Evolutionary conservation across 1,140 invertebrate species (phyloP).

Genomic region (Melanaphis sacchari): DNA sequence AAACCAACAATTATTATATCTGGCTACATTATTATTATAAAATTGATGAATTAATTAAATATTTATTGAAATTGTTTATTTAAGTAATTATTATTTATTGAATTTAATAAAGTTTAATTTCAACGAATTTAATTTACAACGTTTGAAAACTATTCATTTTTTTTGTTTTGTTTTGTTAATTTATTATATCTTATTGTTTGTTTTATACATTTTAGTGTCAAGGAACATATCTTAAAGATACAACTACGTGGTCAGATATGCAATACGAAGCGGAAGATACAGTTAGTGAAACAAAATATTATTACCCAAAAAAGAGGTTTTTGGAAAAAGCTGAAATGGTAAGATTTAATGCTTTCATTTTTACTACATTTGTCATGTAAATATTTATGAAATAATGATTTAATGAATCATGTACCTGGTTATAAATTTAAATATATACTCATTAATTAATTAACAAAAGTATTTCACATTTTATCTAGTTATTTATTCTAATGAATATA

Average conservation of each 20-base stretch:
- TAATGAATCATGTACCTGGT: not conserved
- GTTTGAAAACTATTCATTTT: not conserved
- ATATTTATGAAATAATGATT: not conserved
- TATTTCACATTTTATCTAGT: not conserved
- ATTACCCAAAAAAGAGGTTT: slow-evolving; percentile 47
- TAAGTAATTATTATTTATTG: too few relatives aligned
- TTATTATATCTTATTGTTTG: not conserved
- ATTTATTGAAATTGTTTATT: too few relatives aligned
- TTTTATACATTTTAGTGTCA: slow-evolving; percentile 42
- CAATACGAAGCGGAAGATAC: slow-evolving; percentile 49
- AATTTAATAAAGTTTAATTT: not conserved
- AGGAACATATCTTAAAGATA: slow-evolving; percentile 40
- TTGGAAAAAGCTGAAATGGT: slow-evolving; percentile 56
- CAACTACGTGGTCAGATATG: slow-evolving; percentile 45
- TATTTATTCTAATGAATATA: not conserved
- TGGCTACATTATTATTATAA: not conserved
- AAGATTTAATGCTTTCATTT: not conserved
- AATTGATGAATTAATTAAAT: not conserved
- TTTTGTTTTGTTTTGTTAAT: not conserved
- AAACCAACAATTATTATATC: not conserved
- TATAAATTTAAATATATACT: not conserved
- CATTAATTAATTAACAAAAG: not conserved
- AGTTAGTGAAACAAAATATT: slow-evolving; percentile 50
- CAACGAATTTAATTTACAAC: too few relatives aligned
- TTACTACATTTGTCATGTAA: not conserved